Evolutionary conservation across 2,888 invertebrate genomes (phyloP).

Genomic region (Cephus sareptanus): DNA sequence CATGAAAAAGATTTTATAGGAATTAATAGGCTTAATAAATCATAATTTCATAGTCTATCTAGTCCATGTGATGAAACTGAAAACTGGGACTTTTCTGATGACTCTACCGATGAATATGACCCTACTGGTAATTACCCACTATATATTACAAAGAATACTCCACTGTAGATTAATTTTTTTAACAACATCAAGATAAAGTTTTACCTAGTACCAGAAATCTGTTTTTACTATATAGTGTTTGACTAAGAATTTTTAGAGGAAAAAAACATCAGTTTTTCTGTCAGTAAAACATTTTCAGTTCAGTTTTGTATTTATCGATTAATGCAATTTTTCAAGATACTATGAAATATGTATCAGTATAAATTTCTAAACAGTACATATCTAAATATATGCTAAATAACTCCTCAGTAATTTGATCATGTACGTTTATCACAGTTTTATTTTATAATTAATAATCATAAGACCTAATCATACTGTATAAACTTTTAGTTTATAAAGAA

Average conservation of each 20-base stretch:
- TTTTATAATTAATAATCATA: background rate
- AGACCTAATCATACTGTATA: background rate
- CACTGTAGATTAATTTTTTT: too few species aligned
- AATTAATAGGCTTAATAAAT: background rate
- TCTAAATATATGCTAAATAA: background rate
- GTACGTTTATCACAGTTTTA: background rate
- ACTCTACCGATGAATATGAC: conserved; percentile 46
- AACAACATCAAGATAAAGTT: too few species aligned
- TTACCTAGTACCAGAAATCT: too few species aligned
- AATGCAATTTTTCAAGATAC: background rate
- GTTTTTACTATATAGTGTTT: too few species aligned
- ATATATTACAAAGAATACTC: background rate
- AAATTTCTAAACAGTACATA: background rate
- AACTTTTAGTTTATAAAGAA: background rate
- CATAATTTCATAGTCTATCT: background rate
- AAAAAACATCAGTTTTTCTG: background rate
- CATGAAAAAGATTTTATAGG: background rate
- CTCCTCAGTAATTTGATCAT: background rate
- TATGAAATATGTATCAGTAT: background rate
- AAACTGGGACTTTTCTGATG: conserved; percentile 47
- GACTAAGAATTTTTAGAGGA: background rate
- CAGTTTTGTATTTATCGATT: too few species aligned
- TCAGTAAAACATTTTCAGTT: too few species aligned
- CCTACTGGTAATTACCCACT: conserved; percentile 34
- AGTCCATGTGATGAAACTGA: conserved; percentile 20